phyloP scores from a whole-genome alignment of 2,888 invertebrate species.

The Nycteola revayana region DNA sequence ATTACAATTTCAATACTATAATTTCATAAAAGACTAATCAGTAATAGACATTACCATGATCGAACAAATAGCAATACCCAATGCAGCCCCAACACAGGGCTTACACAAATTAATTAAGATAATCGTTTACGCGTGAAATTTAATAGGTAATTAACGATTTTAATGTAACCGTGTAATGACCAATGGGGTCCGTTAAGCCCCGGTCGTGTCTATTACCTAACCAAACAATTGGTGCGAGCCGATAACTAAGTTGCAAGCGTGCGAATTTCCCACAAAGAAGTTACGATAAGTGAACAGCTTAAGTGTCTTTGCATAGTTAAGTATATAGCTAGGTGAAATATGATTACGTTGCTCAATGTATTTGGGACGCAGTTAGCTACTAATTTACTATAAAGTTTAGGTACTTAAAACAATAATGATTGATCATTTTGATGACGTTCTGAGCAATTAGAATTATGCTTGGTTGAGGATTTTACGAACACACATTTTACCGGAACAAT shows the following conservation, averaged over 20 bases:
- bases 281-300: slow-evolving; percentile 32
- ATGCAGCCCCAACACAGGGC: slow-evolving; percentile 40
- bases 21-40: too few relatives aligned
- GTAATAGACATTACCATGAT: slow-evolving; percentile 1
- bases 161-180: slow-evolving; percentile 49
- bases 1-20: too few relatives aligned
- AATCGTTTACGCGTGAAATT: slow-evolving; percentile 57
- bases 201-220: slow-evolving; percentile 61
- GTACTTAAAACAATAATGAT: too few relatives aligned
- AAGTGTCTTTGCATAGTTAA: slow-evolving; percentile 3
- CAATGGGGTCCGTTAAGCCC: slow-evolving; percentile 39
- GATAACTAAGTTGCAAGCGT: slow-evolving; percentile 68
- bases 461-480: too few relatives aligned
- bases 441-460: too few relatives aligned
- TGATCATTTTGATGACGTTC: too few relatives aligned
- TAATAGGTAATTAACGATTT: slow-evolving; percentile 64
- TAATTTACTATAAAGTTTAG: too few relatives aligned
- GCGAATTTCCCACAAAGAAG: slow-evolving; percentile 44
- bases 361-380: too few relatives aligned
- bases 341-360: too few relatives aligned
- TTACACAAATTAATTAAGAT: slow-evolving; percentile 58
- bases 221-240: slow-evolving; percentile 66
- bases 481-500: too few relatives aligned
- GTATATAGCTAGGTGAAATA: too few relatives aligned
- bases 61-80: slow-evolving; percentile 8